Base-by-base conservation (phyloP, 2,888 invertebrate genomes). In the Acrobasis consociella region DNA sequence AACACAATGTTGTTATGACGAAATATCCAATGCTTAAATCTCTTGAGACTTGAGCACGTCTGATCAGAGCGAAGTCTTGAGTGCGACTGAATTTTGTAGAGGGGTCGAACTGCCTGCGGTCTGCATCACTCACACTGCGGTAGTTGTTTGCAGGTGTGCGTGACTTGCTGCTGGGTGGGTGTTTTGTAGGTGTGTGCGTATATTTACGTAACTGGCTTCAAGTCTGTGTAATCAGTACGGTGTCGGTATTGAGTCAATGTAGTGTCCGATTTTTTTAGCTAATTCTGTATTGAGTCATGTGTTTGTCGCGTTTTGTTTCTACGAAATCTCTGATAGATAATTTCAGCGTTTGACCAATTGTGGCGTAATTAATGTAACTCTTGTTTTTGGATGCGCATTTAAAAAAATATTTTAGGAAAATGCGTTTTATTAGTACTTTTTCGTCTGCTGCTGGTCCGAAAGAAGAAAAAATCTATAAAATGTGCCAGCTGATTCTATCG, bases 1-100 rank as follows among this genome's bases (percentile, higher is more conserved):
- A 84, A 87, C 90, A 91, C 91, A 89, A 87, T 86, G 78, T 83
- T 87, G 81, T 87, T 88, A 89, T 89, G 89, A 88, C 89, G 92
- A 91, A 90, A 91, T 89, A 87, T 87, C 83, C 87, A 88, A 82
- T 82, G 78, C 79, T 82, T 83, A 73, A 77, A 75, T 80, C 80
- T 85, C 79, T 77, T 77, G 75, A 73, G 68, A 74, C 73, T 82
- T 79, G 82, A 76, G 77, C 81, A 81, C 84, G 91, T 86, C 86
- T 84, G 76, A 73, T 75, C 84, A 71, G 76, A 69, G 69, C 75
- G 77, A 78, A 75, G 85, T 82, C 85, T 84, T 79, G 87, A 87
- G 88, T 78, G 82, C 81, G 89, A 92, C 91, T 91, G 81, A 89
- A 83, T 77, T 85, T 84, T 86, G 91, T 91, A 90, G 92, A 86